Conservation (phyloP, 2,113 vertebrate species). For the Python bivittatus region DNA sequence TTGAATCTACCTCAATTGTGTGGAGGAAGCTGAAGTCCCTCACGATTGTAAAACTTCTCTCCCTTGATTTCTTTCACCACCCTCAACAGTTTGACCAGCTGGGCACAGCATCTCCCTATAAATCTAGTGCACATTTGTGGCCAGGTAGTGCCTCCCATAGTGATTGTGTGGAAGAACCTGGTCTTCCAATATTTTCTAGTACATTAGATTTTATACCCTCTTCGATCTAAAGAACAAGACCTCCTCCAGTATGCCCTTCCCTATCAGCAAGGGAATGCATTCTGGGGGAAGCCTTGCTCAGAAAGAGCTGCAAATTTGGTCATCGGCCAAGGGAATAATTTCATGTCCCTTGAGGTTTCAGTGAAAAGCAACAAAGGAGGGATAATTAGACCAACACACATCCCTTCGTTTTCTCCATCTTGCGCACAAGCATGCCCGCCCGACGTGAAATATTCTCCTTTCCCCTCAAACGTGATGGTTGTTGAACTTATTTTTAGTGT, state of each 20-base stretch:
- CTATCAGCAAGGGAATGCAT: slow-evolving; percentile 69
- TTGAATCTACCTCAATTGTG: not conserved
- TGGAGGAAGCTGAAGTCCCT: not conserved
- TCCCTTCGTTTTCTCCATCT: slow-evolving; percentile 75
- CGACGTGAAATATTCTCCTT: slow-evolving; percentile 79
- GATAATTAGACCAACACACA: slow-evolving; percentile 82
- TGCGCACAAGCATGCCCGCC: slow-evolving; percentile 77
- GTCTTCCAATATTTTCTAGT: not conserved
- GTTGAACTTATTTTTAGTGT: slow-evolving; percentile 99
- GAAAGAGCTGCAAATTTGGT: slow-evolving; percentile 69
- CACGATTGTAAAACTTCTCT: not conserved
- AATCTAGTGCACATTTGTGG: not conserved
- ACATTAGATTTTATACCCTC: not conserved
- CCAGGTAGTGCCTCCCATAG: not conserved
- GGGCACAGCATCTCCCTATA: no score
- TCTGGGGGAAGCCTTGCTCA: slow-evolving; percentile 62
- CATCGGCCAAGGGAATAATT: slow-evolving; percentile 73
- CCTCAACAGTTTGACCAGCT: not conserved
- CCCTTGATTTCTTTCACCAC: not conserved
- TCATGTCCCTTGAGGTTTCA: slow-evolving; percentile 70
- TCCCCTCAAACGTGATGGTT: slow-evolving; percentile 89
- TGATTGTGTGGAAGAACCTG: not conserved
- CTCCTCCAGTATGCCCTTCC: not conserved
- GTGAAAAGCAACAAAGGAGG: slow-evolving; percentile 78
- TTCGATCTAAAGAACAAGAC: not conserved